A percentile compares a stretch with the other conserved stretches of the same genome.
Evolutionary conservation across 2,888 invertebrate genomes (phyloP).

Genomic region (Dione vanillae): DNA sequence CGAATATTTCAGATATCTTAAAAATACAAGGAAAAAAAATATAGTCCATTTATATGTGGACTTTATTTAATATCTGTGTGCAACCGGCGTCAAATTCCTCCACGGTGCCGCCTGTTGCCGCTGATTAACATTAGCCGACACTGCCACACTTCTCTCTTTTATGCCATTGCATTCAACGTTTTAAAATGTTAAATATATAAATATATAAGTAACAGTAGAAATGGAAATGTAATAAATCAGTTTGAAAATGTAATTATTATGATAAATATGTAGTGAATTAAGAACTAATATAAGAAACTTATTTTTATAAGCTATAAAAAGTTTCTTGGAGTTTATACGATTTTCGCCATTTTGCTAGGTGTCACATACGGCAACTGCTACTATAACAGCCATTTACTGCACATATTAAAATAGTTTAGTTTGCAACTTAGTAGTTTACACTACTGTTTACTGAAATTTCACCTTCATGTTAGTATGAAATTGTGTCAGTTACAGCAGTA

Average conservation of each 20-base stretch:
- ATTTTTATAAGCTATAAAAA: too few relatives aligned
- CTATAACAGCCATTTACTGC: not conserved
- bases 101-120: slow-evolving; percentile 36
- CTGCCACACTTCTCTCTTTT: not conserved
- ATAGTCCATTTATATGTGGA: slow-evolving; percentile 26
- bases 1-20: not conserved
- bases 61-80: slow-evolving; percentile 35
- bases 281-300: too few relatives aligned
- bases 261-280: too few relatives aligned
- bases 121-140: slow-evolving; percentile 38
- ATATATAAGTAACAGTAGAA: not conserved
- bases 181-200: slow-evolving; percentile 16
- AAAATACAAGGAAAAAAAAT: slow-evolving; percentile 20
- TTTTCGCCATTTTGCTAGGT: not conserved
- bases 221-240: too few relatives aligned
- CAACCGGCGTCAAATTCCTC: slow-evolving; percentile 34
- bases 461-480: slow-evolving; percentile 21
- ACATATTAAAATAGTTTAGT: slow-evolving; percentile 9
- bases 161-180: not conserved
- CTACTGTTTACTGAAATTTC: slow-evolving; percentile 8
- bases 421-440: not conserved
- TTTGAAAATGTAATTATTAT: not conserved
- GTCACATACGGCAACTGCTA: not conserved
- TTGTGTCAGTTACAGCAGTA: slow-evolving; percentile 29
- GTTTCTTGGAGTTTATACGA: too few relatives aligned